These are phyloP conservation scores for Thereva unica DNA, from an alignment of 2,888 invertebrate genomes.

Conservation along the genomic window DNA sequence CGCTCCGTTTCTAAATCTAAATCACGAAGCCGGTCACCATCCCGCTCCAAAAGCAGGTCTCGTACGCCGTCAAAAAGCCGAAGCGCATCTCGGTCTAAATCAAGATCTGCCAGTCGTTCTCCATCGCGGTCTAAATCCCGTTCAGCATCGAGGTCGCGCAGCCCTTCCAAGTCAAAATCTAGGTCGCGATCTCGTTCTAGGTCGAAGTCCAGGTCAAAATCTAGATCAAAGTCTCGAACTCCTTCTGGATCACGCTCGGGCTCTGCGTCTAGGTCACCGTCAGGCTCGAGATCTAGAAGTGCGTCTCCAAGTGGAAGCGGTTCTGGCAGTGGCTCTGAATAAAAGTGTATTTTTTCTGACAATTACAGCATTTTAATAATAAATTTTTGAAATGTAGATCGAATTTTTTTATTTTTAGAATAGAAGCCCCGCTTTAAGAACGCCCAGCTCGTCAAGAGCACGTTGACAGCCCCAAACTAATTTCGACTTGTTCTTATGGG, in stretches of 20 bases:
- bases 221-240: slow-evolving; percentile 46
- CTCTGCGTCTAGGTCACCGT: slow-evolving; percentile 52
- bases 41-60: slow-evolving; percentile 47
- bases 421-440: too few relatives aligned
- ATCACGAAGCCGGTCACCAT: slow-evolving; percentile 49
- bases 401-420: too few relatives aligned
- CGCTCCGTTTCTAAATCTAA: slow-evolving; percentile 48
- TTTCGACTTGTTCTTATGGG: too few relatives aligned
- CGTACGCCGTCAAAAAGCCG: slow-evolving; percentile 43
- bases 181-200: slow-evolving; percentile 47
- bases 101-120: slow-evolving; percentile 45
- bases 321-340: slow-evolving; percentile 56
- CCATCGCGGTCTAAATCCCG: slow-evolving; percentile 46
- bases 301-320: slow-evolving; percentile 50
- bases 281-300: slow-evolving; percentile 51
- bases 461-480: too few relatives aligned
- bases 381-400: too few relatives aligned
- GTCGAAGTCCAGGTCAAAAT: slow-evolving; percentile 51
- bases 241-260: slow-evolving; percentile 44
- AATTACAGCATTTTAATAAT: not conserved
- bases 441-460: too few relatives aligned
- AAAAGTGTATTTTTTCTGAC: not conserved
- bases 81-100: slow-evolving; percentile 51
- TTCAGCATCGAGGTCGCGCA: slow-evolving; percentile 47
- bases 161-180: slow-evolving; percentile 47